Conservation (phyloP, 2,113 vertebrate species). For the Corythornis cristatus region DNA sequence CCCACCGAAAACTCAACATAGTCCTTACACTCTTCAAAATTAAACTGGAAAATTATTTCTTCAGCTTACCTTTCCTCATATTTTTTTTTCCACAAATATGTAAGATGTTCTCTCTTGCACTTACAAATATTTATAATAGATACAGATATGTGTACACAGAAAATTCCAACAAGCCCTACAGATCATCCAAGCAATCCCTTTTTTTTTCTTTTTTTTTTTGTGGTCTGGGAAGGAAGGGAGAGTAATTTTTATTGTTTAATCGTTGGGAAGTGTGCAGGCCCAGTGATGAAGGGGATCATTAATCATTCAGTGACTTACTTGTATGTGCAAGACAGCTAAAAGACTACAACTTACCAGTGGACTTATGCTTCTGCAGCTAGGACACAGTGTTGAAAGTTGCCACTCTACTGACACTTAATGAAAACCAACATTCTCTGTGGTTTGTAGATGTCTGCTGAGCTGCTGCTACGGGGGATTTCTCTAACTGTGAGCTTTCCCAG, state of each 20-base stretch:
- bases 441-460: background rate
- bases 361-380: background rate
- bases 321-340: background rate
- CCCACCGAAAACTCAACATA: background rate
- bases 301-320: background rate
- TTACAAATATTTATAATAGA: background rate
- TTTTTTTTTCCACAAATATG: background rate
- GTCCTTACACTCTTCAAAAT: background rate
- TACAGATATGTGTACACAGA: background rate
- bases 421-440: background rate
- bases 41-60: background rate
- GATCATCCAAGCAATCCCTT: background rate
- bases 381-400: background rate
- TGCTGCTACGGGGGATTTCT: fast-evolving
- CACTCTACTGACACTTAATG: background rate
- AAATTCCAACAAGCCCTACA: background rate
- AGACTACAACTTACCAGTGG: background rate
- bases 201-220: background rate
- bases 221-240: constrained; percentile 33
- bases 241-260: constrained; percentile 28
- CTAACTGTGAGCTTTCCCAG: fast-evolving
- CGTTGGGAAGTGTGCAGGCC: background rate
- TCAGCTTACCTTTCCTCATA: background rate
- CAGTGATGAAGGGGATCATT: background rate
- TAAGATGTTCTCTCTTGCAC: background rate